A percentile compares a stretch with the other conserved stretches of the same genome.
Evolutionary conservation across 2,888 invertebrate genomes (phyloP).

Genomic region (Aquatica leii): DNA sequence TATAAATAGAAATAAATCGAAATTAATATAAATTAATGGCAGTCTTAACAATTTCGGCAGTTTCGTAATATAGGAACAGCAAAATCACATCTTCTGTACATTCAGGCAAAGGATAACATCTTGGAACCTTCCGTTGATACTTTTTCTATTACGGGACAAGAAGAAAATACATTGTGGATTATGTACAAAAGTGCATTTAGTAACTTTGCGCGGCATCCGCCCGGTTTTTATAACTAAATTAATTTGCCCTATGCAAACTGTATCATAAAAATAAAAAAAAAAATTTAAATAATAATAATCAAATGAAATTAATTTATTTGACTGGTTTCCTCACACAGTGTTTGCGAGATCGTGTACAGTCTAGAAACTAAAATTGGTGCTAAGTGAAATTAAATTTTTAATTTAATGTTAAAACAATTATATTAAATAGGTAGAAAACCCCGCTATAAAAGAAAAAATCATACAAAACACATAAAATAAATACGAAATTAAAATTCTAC

Average conservation of each 20-base stretch:
- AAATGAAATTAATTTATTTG: constrained; percentile 56
- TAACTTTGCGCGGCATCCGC: constrained; percentile 30
- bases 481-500: constrained; percentile 34
- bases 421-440: constrained; percentile 49
- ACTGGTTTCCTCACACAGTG: constrained; percentile 63
- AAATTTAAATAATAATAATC: constrained; percentile 49
- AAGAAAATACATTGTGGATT: constrained; percentile 51
- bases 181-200: constrained; percentile 40
- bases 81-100: constrained; percentile 55
- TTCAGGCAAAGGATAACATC: constrained; percentile 52
- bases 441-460: constrained; percentile 32
- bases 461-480: constrained; percentile 35
- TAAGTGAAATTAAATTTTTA: constrained; percentile 38
- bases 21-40: constrained; percentile 58
- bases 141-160: constrained; percentile 56
- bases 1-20: constrained; percentile 47
- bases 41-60: constrained; percentile 62
- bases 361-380: constrained; percentile 51
- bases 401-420: constrained; percentile 41
- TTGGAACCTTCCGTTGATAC: constrained; percentile 49
- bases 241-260: constrained; percentile 50
- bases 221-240: constrained; percentile 18
- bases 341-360: constrained; percentile 56
- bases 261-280: constrained; percentile 42
- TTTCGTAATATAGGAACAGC: constrained; percentile 58